phyloP scores from a whole-genome alignment of 2,888 invertebrate species.

The Cheilosia vernalis region DNA sequence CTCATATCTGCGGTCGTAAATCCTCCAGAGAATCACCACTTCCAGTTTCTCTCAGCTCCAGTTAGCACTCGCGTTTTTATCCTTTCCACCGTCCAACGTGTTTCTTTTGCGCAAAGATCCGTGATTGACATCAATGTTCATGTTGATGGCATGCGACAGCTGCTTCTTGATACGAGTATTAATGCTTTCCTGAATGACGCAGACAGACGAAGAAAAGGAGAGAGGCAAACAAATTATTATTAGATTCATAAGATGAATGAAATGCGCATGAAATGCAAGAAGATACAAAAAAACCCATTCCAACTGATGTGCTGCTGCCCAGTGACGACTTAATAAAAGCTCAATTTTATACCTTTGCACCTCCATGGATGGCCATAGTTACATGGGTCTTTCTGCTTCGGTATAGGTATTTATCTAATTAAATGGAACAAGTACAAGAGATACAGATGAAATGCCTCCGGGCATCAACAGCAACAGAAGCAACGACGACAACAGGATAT shows the following conservation, averaged over 20 bases:
- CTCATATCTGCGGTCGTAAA: conserved; percentile 3
- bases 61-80: conserved; percentile 14
- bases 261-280: conserved; percentile 44
- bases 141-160: conserved; percentile 73
- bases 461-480: conserved; percentile 21
- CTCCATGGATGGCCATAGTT: conserved; percentile 29
- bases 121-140: conserved; percentile 74
- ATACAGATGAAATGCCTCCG: conserved; percentile 65
- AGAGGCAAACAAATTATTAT: conserved; percentile 28
- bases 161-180: conserved; percentile 53
- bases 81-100: background rate
- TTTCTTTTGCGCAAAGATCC: conserved; percentile 12
- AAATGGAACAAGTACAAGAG: conserved; percentile 66
- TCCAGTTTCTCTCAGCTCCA: conserved; percentile 48
- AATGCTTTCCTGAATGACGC: conserved; percentile 64
- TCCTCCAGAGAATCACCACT: conserved; percentile 22
- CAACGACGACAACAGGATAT: conserved; percentile 42
- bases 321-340: conserved; percentile 74
- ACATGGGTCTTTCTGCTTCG: conserved; percentile 31
- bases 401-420: conserved; percentile 69
- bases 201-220: conserved; percentile 19
- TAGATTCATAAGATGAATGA: conserved; percentile 70
- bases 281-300: conserved; percentile 39
- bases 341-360: conserved; percentile 67
- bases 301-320: conserved; percentile 23